A percentile compares a stretch with the other conserved stretches of the same genome.
Evolutionary conservation across 2,113 vertebrate species (phyloP).

Genomic region (Plectropomus leopardus): DNA sequence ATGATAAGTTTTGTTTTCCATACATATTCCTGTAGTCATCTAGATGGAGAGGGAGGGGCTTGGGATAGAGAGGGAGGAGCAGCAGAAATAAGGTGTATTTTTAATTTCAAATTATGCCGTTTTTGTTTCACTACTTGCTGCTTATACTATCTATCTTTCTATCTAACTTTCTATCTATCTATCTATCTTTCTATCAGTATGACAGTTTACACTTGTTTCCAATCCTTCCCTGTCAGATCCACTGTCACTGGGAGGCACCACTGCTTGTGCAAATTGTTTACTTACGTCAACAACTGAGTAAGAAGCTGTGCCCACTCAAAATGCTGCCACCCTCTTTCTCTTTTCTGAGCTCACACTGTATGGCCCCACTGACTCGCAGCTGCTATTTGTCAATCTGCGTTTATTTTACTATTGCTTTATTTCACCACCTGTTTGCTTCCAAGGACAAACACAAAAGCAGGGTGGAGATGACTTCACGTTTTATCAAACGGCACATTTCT

Average conservation of each 20-base stretch:
- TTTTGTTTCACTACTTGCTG: too few relatives aligned
- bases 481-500: background rate
- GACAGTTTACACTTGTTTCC: conserved; percentile 41
- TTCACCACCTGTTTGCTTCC: conserved; percentile 18
- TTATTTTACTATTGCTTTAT: conserved; percentile 17
- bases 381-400: conserved; percentile 22
- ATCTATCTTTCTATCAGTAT: background rate
- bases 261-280: conserved; percentile 71
- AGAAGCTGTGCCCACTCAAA: conserved; percentile 73
- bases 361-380: conserved; percentile 12
- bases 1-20: too few relatives aligned
- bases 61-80: too few relatives aligned
- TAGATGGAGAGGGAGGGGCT: too few relatives aligned
- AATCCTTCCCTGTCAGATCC: conserved; percentile 59
- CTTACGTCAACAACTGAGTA: conserved; percentile 68
- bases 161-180: background rate
- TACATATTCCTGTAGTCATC: too few relatives aligned
- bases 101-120: too few relatives aligned
- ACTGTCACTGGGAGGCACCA: conserved; percentile 57
- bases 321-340: conserved; percentile 35
- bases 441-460: conserved; percentile 2
- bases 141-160: background rate
- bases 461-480: conserved; percentile 9
- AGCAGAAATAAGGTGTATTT: too few relatives aligned
- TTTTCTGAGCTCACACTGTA: conserved; percentile 30